Base-by-base conservation (phyloP, 2,888 invertebrate species). In the Limnephilus auricula region DNA sequence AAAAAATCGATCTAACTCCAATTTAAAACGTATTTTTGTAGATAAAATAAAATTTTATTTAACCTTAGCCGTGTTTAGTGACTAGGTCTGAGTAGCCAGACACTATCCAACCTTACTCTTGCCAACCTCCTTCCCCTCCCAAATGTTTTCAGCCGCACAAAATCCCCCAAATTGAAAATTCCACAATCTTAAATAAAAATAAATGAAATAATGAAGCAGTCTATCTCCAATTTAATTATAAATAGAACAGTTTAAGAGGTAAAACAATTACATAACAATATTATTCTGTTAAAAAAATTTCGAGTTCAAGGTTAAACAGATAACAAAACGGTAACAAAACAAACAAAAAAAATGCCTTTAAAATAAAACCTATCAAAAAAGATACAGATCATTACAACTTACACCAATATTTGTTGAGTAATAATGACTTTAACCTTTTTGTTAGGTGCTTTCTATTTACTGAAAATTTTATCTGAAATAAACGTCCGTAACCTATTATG, bases 231-330 rank as follows among this genome's bases (percentile, higher is more conserved):
- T 65, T 65, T 65, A 13, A 65, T 65, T 65, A 65, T 25, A 65
- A 65, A 65, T 65, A 65, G 25, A 25, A 25, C 13, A 15, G 3
- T 65, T 25, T 65, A n/a, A 65, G 25, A 65, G 25, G 25, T 65
- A 25, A 25, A 65, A 65, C 25, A 65, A 65, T n/a, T n/a, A 65
- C 25, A 6, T 25, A 9, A 25, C 9, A 18, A 40, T 40, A 40
- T 40, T 40, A n/a, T n/a, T n/a, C n/a, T 18, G 5, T 65, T 25
- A 65, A 25, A 65, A n/a, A 40, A 85, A 85, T 85, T 85, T 85
- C n/a, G 85, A 85, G 85, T 85, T 85, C 85, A 85, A 85, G 85
- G 85, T 82, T 34, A 82, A 82, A 13, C 18, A 25, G 82, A 82
- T 82, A 82, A 82, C 82, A 34, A 82, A 82, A 82, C 18, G 18